Base-by-base conservation (phyloP, 2,113 vertebrate genomes). In the Herpetotheres cachinnans region DNA sequence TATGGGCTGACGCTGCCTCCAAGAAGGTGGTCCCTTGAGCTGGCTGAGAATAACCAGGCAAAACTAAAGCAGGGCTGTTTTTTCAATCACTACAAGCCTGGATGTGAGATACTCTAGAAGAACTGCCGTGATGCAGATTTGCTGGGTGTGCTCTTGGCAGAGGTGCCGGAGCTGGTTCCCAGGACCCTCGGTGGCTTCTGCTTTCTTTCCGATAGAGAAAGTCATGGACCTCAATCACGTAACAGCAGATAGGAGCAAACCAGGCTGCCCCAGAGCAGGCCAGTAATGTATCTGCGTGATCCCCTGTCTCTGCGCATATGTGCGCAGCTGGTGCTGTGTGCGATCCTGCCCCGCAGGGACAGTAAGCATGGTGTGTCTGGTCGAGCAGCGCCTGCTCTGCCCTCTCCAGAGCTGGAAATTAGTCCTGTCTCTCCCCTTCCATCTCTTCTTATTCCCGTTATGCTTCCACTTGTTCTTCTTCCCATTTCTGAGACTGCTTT, bases 401-500 rank as follows among this genome's bases (percentile, higher is more conserved):
- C 50, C 50, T 91, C 63, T 71, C 30, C 80, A 14, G 67, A 40
- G 85, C 93, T 54, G 27, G 21, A 84, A 65, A n/a, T 50, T 49
- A 21, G 11, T 84, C 82, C 92, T 94, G 36, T 74, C 26, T 80
- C 38, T 80, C 66, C 74, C 42, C 9, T 89, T 62, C 85, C 40
- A 32, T 42, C 63, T 65, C 58, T 56, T 61, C 63, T 67, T n/a
- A 49, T 25, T 83, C 90, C 79, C 1, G 0, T 54, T 92, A 7
- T 1, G 47, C 59, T 72, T 77, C 81, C 32, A 46, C 79, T 89
- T 36, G 44, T 49, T 86, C 7, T 32, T 88, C 49, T 94, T 74
- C 63, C 72, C 63, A 14, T 81, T 96, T 92, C 90, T 55, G 71
- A 27, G 76, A 12, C 63, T 32, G 79, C 85, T 96, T 70, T 95